Base-by-base conservation (phyloP, 2,113 vertebrate species). In the Crotalus horridus region DNA sequence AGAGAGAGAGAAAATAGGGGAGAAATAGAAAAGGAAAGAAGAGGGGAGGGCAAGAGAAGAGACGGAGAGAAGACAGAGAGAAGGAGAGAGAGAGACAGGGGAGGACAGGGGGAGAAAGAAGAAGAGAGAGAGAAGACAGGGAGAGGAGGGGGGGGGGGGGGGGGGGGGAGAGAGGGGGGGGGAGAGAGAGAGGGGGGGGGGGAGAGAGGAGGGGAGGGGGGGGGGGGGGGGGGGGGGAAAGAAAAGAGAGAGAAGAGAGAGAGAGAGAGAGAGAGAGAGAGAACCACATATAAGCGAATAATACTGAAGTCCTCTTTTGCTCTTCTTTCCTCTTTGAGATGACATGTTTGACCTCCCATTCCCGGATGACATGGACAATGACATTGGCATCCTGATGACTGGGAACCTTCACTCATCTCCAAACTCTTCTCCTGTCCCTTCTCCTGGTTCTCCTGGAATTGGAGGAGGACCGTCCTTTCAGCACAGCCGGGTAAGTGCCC, bases 301-400 rank as follows among this genome's bases (percentile, higher is more conserved):
- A 56, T 24, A 58, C 61, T 58, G 39, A 89, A n/a, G 43, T 85
- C 29, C 85, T 59, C 43, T 23, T 59, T 59, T 89, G 39, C 11
- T 81, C 11, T 89, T 85, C 88, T 23, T 89, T 85, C 64, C 12
- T 64, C 91, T 95, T 96, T 93, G 97, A 99, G 99, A 99, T 92
- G 99, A 99, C 97, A 99, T 99, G 98, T 99, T 99, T 94, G 99
- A 99, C 96, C 98, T 99, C 94, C 98, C 99, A 1, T 99, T 99
- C 96, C 98, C 99, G 90, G 99, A 99, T 91, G 99, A 99, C 95
- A 98, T 99, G 98, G 99, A 99, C 97, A 99, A 99, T 90, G 99
- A 99, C 95, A 99, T 99, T 81, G 98, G 98, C 94, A 99, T 99
- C 97, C 97, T 99, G 96, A 99, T 99, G 97, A 99, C 99, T 88